Percentiles rank a stretch among this genome's conserved stretches.
Conservation (phyloP, 1,140 invertebrate species). For the Euborellia annulipes region DNA sequence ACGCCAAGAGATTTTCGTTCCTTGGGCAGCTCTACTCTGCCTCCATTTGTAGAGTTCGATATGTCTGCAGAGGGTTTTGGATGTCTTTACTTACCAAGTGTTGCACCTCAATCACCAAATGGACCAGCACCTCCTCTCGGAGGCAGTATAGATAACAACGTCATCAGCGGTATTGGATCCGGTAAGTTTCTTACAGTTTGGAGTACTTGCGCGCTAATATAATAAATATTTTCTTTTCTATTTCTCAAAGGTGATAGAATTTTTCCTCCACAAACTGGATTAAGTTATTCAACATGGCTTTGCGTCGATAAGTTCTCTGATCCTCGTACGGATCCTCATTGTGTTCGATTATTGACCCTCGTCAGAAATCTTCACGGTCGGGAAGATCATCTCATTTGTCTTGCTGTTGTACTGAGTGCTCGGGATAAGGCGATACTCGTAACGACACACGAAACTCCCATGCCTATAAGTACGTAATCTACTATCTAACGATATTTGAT, state of each 20-base stretch:
- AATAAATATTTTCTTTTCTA: no score
- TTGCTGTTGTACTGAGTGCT: slow-evolving; percentile 75
- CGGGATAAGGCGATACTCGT: slow-evolving; percentile 86
- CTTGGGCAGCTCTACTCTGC: slow-evolving; percentile 58
- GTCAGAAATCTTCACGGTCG: slow-evolving; percentile 65
- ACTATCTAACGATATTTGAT: no score
- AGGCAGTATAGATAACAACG: slow-evolving; percentile 43
- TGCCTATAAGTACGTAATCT: slow-evolving; percentile 60
- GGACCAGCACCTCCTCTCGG: slow-evolving; percentile 36
- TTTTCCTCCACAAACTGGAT: slow-evolving; percentile 87
- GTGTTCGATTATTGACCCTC: slow-evolving; percentile 77
- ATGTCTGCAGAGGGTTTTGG: slow-evolving; percentile 98
- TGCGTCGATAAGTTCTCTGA: slow-evolving; percentile 94
- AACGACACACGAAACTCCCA: slow-evolving; percentile 84
- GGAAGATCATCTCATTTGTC: slow-evolving; percentile 69
- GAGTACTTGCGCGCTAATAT: no score
- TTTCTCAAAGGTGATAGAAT: slow-evolving; percentile 57
- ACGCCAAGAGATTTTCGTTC: slow-evolving; percentile 74
- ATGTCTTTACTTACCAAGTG: slow-evolving; percentile 83
- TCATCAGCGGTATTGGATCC: slow-evolving; percentile 82
- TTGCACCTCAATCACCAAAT: slow-evolving; percentile 75
- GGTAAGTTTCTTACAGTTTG: no score
- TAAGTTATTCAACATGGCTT: slow-evolving; percentile 91
- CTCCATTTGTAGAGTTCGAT: slow-evolving; percentile 95
- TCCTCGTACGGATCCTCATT: slow-evolving; percentile 77